Base-by-base conservation (phyloP, 2,888 invertebrate genomes). In the Phania funesta region DNA sequence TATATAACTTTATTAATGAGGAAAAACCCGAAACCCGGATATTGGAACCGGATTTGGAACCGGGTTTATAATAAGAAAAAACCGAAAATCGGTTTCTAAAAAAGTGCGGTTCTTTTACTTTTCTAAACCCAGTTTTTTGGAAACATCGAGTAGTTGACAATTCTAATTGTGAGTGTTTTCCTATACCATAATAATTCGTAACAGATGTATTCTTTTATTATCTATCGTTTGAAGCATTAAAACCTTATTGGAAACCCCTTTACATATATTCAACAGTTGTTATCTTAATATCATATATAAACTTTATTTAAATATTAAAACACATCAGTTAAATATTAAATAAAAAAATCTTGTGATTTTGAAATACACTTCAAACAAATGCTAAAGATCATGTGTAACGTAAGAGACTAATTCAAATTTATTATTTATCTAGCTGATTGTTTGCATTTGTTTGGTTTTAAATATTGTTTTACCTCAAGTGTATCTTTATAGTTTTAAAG, bases 351-450 rank as follows among this genome's bases (percentile, higher is more conserved):
- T n/a, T 41, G 9, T 20, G 20, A 3, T 46, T 52, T 22, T 13
- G n/a, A 46, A 48, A 35, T 8, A 46, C 56, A 46, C 50, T 50
- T 65, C 46, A 32, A n/a, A 38, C n/a, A 38, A 13, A 38, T 16
- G 20, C 56, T 65, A 20, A 75, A 64, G 38, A 48, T 56, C 18
- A 16, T 18, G 7, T 22, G 9, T 75, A 67, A 75, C 65, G 65
- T 65, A 18, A 38, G 13, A 2, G 7, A 13, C 20, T 32, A 44
- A 11, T 13, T 8, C 24, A 48, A 35, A 52, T 32, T 20, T 67
- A 52, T 54, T 68, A 38, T 58, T 65, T 75, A 67, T 29, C 29
- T 50, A 32, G 29, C 50, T 32, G 67, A 68, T 68, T 29, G 11
- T 41, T 52, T 29, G 29, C 44, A 38, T 62, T 50, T 71, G 50